Evolutionary conservation across 2,797 vertebrate genomes (phyloP), one percentile per base, ranked within the genome.

Genomic region (Morus bassanus): DNA sequence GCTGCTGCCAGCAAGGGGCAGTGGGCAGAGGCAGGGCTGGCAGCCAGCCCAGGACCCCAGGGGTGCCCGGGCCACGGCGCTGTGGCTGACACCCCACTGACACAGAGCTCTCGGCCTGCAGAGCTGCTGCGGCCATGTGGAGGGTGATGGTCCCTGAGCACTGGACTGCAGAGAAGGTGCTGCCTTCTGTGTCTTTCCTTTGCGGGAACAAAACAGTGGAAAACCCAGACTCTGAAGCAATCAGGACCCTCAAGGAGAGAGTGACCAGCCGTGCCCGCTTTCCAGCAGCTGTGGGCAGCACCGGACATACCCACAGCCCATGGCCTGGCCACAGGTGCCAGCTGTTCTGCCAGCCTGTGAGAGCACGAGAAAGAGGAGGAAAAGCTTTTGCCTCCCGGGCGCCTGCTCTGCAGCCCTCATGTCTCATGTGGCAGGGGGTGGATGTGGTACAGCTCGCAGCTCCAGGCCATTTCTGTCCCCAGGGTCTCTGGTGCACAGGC

Each of bases 41-140:
- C 2, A 2, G 30, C 45, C 45, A 37, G 30, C 51, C 13, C 1
- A 2, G 22, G 22, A 13, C 24, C 17, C 18, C 4, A 4, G 21
- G 39, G 7, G 23, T 65, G 54, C 25, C 33, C 11, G 24, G 25
- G 50, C 27, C 33, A 18, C 1, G 9, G 51, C 10, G 6, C 51
- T 12, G 28, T 27, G 28, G n/a, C 35, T 6, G 1, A 57, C 30
- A 24, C 57, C 57, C 57, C 10, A 4, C 33, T 59, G 57, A 59
- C 57, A 59, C n/a, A 59, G 57, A 35, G 27, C 50, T 46, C 30
- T 39, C n/a, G 10, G 22, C 10, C 17, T 3, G 6, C 77, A 67
- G 61, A 23, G 33, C 25, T 37, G 27, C 9, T 4, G 7, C 6
- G 33, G 25, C 15, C 33, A 10, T 10, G 21, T 24, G 51, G 53